These are phyloP conservation scores for Pteria penguin DNA, from an alignment of 2,888 invertebrate species.

Conservation along the genomic window DNA sequence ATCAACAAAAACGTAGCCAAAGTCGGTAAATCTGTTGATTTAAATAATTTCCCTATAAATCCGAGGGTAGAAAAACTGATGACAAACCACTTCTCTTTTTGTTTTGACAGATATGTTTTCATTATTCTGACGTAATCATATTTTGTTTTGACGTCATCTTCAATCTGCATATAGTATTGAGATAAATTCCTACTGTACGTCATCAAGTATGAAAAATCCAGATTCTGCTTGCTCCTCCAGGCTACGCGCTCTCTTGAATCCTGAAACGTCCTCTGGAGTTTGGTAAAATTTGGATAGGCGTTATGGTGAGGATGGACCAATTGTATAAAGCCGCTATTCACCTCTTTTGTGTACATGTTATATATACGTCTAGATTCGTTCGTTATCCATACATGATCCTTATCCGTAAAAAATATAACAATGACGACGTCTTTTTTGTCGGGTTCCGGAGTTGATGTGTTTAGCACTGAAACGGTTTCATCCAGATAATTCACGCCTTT, in stretches of 20 bases:
- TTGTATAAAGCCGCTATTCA: constrained; percentile 78
- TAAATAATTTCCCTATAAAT: constrained; percentile 66
- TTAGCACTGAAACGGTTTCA: constrained; percentile 77
- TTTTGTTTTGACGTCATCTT: constrained; percentile 79
- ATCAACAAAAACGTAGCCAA: constrained; percentile 73
- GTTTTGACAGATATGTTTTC: constrained; percentile 69
- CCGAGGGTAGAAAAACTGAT: constrained; percentile 64
- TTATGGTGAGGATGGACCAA: constrained; percentile 71
- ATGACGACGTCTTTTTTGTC: constrained; percentile 75
- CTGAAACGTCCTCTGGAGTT: constrained; percentile 73
- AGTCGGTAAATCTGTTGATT: constrained; percentile 52
- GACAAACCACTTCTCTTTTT: constrained; percentile 51
- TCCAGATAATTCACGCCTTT: constrained; percentile 77
- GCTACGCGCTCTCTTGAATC: constrained; percentile 75
- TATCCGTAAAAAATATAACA: constrained; percentile 79
- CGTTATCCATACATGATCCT: constrained; percentile 63
- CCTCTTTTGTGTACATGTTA: constrained; percentile 51
- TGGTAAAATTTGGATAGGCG: constrained; percentile 64
- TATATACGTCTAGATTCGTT: constrained; percentile 49
- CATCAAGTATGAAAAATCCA: constrained; percentile 79
- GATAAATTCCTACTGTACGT: constrained; percentile 73
- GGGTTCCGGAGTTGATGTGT: constrained; percentile 68
- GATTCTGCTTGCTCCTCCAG: constrained; percentile 80
- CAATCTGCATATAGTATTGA: constrained; percentile 78
- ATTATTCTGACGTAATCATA: constrained; percentile 74